Percentiles rank a stretch among this genome's conserved stretches.
These are phyloP conservation scores for Odontophorus gujanensis DNA, from an alignment of 2,113 vertebrate genomes.

Conservation along the genomic window DNA sequence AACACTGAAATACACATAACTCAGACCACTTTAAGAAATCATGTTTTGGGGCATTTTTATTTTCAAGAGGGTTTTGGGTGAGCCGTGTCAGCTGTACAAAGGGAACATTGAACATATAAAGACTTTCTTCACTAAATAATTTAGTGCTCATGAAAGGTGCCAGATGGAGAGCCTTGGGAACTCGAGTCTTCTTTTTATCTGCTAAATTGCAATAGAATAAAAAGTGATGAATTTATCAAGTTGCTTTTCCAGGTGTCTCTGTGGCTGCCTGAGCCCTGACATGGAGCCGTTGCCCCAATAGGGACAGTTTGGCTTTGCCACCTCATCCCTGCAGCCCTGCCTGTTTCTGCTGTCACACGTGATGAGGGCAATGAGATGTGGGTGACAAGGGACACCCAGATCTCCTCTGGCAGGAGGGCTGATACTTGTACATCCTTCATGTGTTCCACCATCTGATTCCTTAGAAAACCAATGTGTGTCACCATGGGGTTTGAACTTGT, in stretches of 20 bases:
- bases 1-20: background rate
- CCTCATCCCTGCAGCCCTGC: background rate
- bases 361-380: rapidly evolving
- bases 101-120: background rate
- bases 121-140: conserved; percentile 45
- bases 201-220: background rate
- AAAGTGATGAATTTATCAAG: background rate
- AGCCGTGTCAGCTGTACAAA: background rate
- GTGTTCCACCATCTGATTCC: background rate
- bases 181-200: background rate
- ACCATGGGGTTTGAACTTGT: background rate
- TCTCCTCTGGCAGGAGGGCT: background rate
- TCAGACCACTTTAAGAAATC: background rate
- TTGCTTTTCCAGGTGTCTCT: background rate
- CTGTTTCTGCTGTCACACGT: rapidly evolving
- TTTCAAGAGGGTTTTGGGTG: background rate
- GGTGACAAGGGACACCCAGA: background rate
- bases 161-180: conserved; percentile 24
- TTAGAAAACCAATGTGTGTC: background rate
- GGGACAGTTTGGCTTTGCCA: background rate
- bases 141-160: conserved; percentile 15
- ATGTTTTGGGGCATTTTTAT: background rate
- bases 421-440: rapidly evolving
- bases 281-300: rapidly evolving
- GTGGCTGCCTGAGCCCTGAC: background rate